Evolutionary conservation across 2,113 vertebrate species (phyloP).

Genomic region (Syngnathus typhle): DNA sequence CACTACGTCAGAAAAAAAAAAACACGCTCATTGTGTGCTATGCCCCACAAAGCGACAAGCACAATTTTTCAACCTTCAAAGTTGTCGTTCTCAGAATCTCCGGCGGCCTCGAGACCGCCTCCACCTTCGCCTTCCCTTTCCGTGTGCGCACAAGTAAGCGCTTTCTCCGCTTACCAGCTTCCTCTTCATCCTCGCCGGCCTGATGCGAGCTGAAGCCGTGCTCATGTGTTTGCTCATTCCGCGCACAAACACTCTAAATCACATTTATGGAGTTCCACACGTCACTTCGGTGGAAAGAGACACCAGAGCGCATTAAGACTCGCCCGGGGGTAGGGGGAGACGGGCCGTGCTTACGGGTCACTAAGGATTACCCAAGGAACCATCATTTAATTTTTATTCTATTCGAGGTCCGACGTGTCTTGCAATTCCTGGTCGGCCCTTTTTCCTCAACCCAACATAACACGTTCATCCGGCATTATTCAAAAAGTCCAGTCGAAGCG

Average conservation of each 20-base stretch:
- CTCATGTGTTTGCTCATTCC: conserved; percentile 54
- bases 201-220: conserved; percentile 53
- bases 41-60: background rate
- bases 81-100: background rate
- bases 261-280: conserved; percentile 58
- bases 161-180: conserved; percentile 43
- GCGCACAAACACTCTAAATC: conserved; percentile 49
- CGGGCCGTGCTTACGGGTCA: conserved; percentile 48
- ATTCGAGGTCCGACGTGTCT: conserved; percentile 32
- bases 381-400: conserved; percentile 56
- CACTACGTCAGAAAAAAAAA: background rate
- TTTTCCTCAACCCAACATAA: conserved; percentile 19
- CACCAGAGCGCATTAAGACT: conserved; percentile 50
- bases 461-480: background rate
- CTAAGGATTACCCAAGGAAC: conserved; percentile 49
- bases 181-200: conserved; percentile 22
- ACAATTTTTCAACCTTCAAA: background rate
- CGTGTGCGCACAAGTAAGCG: conserved; percentile 2
- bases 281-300: conserved; percentile 57
- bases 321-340: conserved; percentile 32
- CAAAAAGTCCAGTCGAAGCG: background rate
- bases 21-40: background rate
- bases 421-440: conserved; percentile 33
- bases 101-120: background rate
- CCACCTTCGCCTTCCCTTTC: background rate